phyloP scores from a whole-genome alignment of 2,888 invertebrate species.

The Aproaerema taeniolella region DNA sequence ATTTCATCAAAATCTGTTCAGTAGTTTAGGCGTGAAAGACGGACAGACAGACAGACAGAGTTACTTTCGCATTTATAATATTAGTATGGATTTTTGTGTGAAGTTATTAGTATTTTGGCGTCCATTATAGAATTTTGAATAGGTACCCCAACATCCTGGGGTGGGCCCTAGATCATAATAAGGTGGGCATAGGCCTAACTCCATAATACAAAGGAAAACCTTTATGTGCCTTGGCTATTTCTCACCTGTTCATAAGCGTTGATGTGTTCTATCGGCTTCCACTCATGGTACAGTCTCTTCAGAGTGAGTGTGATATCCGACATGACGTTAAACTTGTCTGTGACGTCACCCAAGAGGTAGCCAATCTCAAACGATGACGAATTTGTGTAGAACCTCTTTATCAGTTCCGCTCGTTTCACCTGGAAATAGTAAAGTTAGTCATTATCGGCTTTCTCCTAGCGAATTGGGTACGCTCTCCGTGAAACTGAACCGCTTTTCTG shows the following conservation, averaged over 20 bases:
- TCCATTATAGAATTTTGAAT: no score
- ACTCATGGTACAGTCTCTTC: conserved; percentile 33
- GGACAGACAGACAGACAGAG: no score
- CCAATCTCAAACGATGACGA: conserved; percentile 45
- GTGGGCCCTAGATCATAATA: no score
- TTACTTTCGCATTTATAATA: no score
- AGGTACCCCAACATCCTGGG: no score
- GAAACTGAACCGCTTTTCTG: no score
- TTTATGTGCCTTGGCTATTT: no score
- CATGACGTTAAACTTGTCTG: conserved; percentile 46
- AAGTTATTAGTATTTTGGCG: no score
- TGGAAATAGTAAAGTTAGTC: conserved; percentile 30
- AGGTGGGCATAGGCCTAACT: neutral
- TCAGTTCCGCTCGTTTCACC: conserved; percentile 43
- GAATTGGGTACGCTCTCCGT: no score
- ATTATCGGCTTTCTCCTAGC: neutral
- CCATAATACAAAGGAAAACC: neutral
- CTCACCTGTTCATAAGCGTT: conserved; percentile 60
- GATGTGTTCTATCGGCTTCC: conserved; percentile 57
- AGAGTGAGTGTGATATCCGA: conserved; percentile 42
- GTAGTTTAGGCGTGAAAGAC: no score
- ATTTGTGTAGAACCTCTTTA: conserved; percentile 39
- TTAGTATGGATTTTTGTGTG: no score
- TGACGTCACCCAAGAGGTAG: conserved; percentile 45
- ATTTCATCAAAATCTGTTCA: no score